These are phyloP conservation scores for Adelges cooleyi DNA, from an alignment of 1,140 invertebrate species.

Conservation along the genomic window DNA sequence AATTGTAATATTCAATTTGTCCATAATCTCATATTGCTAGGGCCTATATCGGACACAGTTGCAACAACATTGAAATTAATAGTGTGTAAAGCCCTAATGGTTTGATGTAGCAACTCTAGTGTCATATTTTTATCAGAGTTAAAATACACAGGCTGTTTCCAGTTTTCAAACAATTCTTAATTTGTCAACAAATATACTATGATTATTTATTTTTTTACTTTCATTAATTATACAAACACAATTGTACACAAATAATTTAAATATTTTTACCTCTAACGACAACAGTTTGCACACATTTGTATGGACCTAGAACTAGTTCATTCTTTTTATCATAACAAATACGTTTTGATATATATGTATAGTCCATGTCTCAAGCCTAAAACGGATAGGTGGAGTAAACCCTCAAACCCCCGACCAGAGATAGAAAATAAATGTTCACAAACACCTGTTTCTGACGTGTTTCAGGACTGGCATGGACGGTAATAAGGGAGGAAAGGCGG, in stretches of 20 bases:
- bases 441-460: too few species aligned
- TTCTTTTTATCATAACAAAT: constrained; percentile 1
- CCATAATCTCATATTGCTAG: neutral
- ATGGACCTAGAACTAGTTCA: neutral
- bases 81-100: neutral
- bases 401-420: too few species aligned
- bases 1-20: too few species aligned
- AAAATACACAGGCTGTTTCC: neutral
- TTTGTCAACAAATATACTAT: neutral
- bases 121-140: too few species aligned
- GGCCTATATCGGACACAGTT: neutral
- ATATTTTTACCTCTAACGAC: too few species aligned
- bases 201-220: neutral
- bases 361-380: too few species aligned
- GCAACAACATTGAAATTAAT: neutral
- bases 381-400: too few species aligned
- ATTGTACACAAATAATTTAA: too few species aligned
- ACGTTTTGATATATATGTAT: neutral
- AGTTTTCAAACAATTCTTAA: neutral
- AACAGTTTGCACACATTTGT: neutral
- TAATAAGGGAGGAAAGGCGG: too few species aligned
- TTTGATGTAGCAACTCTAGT: neutral
- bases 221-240: too few species aligned
- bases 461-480: too few species aligned
- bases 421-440: too few species aligned